Base-by-base conservation (phyloP, 2,797 vertebrate genomes). In the Fistularia commersonii region DNA sequence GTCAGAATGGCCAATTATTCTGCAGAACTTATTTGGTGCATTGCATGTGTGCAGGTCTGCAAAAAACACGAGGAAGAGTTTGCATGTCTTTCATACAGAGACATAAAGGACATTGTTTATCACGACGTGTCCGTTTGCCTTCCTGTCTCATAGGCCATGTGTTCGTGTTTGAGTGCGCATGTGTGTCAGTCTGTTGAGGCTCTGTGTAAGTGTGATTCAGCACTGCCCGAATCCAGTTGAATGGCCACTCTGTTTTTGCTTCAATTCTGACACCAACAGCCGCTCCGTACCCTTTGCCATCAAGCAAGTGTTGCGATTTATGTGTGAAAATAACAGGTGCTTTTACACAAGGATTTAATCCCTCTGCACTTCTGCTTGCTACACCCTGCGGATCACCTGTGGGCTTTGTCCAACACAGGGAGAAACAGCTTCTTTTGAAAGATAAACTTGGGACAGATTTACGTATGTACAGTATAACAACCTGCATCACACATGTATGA, bases 281-380 rank as follows among this genome's bases (percentile, higher is more conserved):
- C 84, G 81, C 73, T 65, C 71, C 37, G 66, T 77, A 74, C 70
- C 72, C 66, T 36, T 77, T 37, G 70, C 75, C 69, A 71, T 42
- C 1, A 63, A 83, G 75, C 89, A 90, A 89, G 78, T 90, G 88
- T 88, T 72, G 66, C 57, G 44, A 70, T 72, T 73, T 44, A 61
- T 85, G 85, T 78, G 79, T 71, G 66, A 56, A 79, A 77, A 69
- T 68, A 88, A 91, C 90, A 91, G 89, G 90, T 91, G 90, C 57
- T 68, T 63, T 57, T 38, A 64, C 72, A 72, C 69, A 70, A 72
- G 66, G 68, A 54, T 64, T 72, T 79, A 79, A 76, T 73, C 69
- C 68, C 57, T 58, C 60, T 35, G 54, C 45, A 38, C 41, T 69
- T 61, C 57, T 63, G 63, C 52, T 47, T 23, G 14, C 57, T 55